These are phyloP conservation scores for Macquaria ambigua DNA, from an alignment of 2,113 vertebrate genomes.

Conservation along the genomic window DNA sequence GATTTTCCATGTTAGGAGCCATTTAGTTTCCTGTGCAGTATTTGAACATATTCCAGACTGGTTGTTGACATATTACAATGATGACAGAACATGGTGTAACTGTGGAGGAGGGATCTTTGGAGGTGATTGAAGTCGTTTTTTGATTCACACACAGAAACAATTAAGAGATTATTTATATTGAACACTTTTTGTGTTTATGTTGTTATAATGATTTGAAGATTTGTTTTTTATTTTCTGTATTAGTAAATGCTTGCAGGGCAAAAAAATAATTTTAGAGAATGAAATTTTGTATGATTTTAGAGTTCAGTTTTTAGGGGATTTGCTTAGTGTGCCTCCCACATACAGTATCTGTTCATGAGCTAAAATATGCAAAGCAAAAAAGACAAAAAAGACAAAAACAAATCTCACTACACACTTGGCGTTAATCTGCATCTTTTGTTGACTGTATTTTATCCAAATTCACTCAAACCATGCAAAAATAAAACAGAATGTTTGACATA, in stretches of 20 bases:
- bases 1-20: slow-evolving; percentile 8
- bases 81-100: not conserved
- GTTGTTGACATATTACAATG: slow-evolving; percentile 21
- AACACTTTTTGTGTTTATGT: slow-evolving; percentile 12
- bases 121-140: slow-evolving; percentile 26
- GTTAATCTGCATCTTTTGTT: not conserved
- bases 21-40: slow-evolving; percentile 46
- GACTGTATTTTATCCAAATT: not conserved
- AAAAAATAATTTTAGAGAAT: slow-evolving; percentile 14
- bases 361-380: not conserved
- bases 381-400: not conserved
- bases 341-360: not conserved
- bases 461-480: not conserved
- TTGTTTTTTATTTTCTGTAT: slow-evolving; percentile 2
- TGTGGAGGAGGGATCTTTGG: not conserved
- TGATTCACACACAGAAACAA: slow-evolving; percentile 28
- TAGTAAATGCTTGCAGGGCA: slow-evolving; percentile 16
- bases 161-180: slow-evolving; percentile 69
- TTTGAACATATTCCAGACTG: slow-evolving; percentile 13
- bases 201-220: slow-evolving; percentile 31
- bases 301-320: slow-evolving; percentile 1
- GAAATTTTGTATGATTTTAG: slow-evolving; percentile 8
- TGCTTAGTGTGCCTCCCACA: not conserved
- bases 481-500: not conserved
- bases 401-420: not conserved